These are phyloP conservation scores for Habroteleia sp. DNA, from an alignment of 2,888 invertebrate genomes.

Conservation along the genomic window DNA sequence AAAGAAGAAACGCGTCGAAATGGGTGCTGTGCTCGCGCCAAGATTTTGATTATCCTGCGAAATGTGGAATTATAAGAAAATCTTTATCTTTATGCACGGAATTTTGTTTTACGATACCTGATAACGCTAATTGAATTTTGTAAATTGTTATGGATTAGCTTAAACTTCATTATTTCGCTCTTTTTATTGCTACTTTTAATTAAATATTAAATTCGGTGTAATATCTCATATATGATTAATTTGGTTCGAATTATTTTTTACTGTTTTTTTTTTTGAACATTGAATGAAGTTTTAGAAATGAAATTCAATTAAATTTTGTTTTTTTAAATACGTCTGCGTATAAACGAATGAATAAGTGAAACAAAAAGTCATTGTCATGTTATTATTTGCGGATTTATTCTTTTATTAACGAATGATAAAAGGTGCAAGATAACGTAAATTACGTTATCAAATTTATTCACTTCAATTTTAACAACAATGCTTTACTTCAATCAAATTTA, in stretches of 20 bases:
- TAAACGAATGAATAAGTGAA: conserved; percentile 7
- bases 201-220: not conserved
- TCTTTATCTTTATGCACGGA: conserved; percentile 38
- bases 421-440: conserved; percentile 27
- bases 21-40: not conserved
- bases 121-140: conserved; percentile 45
- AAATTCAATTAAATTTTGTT: conserved; percentile 1
- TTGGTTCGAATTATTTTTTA: not conserved
- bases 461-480: conserved; percentile 11
- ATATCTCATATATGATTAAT: not conserved
- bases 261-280: no score
- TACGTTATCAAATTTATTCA: conserved; percentile 29
- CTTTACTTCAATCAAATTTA: conserved; percentile 40
- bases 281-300: no score
- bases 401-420: conserved; percentile 37
- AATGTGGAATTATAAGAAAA: conserved; percentile 35
- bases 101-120: conserved; percentile 40
- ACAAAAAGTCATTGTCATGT: conserved; percentile 23
- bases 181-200: conserved; percentile 3
- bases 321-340: not conserved
- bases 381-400: conserved; percentile 33
- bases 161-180: conserved; percentile 21
- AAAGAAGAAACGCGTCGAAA: not conserved
- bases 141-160: conserved; percentile 32
- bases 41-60: conserved; percentile 30